phyloP scores from a whole-genome alignment of 2,888 invertebrate species.

The Lepas anatifera region DNA sequence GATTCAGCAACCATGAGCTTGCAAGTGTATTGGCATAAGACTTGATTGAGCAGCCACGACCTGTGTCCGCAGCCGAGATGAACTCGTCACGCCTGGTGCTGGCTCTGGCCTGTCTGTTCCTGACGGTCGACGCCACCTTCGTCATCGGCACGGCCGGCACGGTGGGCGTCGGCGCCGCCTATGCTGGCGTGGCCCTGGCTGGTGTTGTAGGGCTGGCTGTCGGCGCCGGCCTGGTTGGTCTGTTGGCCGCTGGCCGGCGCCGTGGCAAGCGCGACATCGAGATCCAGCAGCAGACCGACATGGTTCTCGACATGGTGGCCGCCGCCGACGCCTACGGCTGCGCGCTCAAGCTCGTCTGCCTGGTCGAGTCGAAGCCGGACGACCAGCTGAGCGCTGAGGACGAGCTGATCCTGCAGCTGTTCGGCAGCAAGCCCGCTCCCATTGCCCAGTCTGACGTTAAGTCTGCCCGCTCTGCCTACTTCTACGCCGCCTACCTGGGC shows the following conservation, averaged over 20 bases:
- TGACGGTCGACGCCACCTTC: slow-evolving; percentile 8
- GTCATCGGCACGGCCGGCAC: not conserved
- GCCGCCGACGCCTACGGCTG: slow-evolving; percentile 10
- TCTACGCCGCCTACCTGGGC: slow-evolving; percentile 12
- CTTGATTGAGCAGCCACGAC: no score
- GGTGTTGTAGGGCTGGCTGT: not conserved
- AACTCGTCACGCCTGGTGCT: not conserved
- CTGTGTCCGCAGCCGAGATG: not conserved
- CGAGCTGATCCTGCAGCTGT: slow-evolving; percentile 10
- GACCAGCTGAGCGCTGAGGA: slow-evolving; percentile 7
- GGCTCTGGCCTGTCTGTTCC: not conserved
- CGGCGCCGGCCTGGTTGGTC: slow-evolving; percentile 5
- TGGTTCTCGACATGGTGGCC: slow-evolving; percentile 11
- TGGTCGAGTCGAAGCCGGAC: not conserved
- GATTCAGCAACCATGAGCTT: no score
- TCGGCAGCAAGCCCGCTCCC: not conserved
- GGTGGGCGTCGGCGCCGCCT: not conserved
- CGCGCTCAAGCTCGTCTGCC: slow-evolving; percentile 12
- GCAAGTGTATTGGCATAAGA: no score
- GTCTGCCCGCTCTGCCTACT: not conserved
- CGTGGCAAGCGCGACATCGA: not conserved
- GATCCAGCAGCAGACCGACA: not conserved
- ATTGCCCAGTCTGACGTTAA: not conserved
- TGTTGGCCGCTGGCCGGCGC: not conserved
- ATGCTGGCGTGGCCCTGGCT: not conserved